Percentiles rank a stretch among this genome's conserved stretches.
Evolutionary conservation across 2,888 invertebrate genomes (phyloP).

Genomic region (Stramonita haemastoma): DNA sequence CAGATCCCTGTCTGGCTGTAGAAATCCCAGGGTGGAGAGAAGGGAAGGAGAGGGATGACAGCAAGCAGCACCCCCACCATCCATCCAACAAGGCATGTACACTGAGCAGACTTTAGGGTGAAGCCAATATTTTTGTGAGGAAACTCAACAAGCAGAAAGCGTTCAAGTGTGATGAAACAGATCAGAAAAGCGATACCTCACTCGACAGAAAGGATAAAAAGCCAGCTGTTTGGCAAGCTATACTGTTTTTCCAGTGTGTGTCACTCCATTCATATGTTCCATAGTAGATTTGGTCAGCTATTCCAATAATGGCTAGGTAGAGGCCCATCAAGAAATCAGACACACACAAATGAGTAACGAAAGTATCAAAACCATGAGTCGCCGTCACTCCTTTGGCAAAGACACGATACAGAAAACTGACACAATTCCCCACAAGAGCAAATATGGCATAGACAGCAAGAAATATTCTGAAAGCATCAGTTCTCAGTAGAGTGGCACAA

Average conservation of each 20-base stretch:
- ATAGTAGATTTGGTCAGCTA: background rate
- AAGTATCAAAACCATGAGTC: background rate
- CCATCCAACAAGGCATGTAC: conserved; percentile 63
- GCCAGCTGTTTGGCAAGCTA: background rate
- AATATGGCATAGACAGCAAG: background rate
- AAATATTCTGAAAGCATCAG: background rate
- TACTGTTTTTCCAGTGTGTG: background rate
- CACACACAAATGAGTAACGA: background rate
- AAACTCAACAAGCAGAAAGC: conserved; percentile 82
- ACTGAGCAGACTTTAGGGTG: conserved; percentile 56
- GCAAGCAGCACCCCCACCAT: conserved; percentile 62
- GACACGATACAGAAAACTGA: background rate
- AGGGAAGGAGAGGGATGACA: conserved; percentile 67
- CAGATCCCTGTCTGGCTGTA: conserved; percentile 72
- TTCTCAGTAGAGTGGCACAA: background rate
- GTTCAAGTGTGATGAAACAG: conserved; percentile 82
- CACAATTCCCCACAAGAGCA: background rate
- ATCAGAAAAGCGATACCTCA: conserved; percentile 82
- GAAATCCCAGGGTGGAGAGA: conserved; percentile 61
- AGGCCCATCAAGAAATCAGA: background rate
- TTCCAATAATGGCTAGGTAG: background rate
- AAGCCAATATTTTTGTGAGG: conserved; percentile 77
- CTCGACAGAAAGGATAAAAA: conserved; percentile 77
- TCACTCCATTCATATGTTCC: background rate
- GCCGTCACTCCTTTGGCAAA: background rate